Evolutionary conservation across 2,113 vertebrate genomes (phyloP).

Genomic region (Caranx ignobilis): DNA sequence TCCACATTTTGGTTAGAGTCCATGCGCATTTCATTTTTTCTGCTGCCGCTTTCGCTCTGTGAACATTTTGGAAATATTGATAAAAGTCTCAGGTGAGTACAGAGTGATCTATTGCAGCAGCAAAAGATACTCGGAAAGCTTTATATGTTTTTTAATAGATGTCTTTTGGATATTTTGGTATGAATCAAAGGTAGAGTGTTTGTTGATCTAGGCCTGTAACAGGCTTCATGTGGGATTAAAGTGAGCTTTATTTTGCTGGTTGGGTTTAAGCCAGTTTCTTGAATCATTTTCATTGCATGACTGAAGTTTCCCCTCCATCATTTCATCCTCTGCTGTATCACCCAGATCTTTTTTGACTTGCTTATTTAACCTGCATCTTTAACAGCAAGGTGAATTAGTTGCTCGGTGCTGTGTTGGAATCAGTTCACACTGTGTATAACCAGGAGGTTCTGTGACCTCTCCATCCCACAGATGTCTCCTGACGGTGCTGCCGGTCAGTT

Average conservation of each 20-base stretch:
- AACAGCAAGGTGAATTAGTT: not conserved
- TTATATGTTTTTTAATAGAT: too few species aligned
- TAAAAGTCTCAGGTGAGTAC: not conserved
- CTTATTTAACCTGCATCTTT: slow-evolving; percentile 5
- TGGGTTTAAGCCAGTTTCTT: not conserved
- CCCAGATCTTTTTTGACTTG: not conserved
- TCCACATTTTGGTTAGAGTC: slow-evolving; percentile 23
- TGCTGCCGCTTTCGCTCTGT: not conserved
- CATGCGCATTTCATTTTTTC: slow-evolving; percentile 32
- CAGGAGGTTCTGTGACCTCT: not conserved
- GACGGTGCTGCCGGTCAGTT: slow-evolving; percentile 56
- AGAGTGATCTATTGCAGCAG: not conserved
- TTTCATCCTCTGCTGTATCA: slow-evolving; percentile 4
- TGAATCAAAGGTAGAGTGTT: too few species aligned
- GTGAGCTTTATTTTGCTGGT: not conserved
- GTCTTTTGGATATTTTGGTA: too few species aligned
- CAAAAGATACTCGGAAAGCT: too few species aligned
- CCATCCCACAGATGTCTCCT: slow-evolving; percentile 58
- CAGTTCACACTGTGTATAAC: not conserved
- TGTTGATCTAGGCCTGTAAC: too few species aligned
- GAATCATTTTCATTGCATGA: slow-evolving; percentile 51
- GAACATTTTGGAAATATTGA: not conserved
- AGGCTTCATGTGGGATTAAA: not conserved
- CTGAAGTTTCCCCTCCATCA: slow-evolving; percentile 7
- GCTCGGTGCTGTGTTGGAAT: not conserved